A percentile compares a stretch with the other conserved stretches of the same genome.
These are phyloP conservation scores for Esperia sulphurella DNA, from an alignment of 2,888 invertebrate species.

Conservation along the genomic window DNA sequence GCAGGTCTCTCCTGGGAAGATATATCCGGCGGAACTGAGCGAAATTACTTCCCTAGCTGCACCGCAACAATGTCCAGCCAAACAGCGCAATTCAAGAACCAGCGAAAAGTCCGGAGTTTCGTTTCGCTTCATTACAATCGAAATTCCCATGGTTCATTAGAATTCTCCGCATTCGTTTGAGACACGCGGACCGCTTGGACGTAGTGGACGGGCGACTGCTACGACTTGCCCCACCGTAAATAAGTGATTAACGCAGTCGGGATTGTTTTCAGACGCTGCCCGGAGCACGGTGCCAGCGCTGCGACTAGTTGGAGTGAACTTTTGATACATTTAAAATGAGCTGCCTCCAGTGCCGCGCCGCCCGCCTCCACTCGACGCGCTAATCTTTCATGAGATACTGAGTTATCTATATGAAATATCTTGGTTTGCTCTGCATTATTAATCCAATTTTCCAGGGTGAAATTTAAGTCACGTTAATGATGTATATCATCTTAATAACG, in stretches of 20 bases:
- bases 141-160: conserved; percentile 77
- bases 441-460: no score
- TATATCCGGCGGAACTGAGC: conserved; percentile 68
- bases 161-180: conserved; percentile 73
- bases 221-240: conserved; percentile 62
- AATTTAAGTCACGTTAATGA: no score
- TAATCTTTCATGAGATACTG: conserved; percentile 54
- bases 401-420: neutral
- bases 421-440: no score
- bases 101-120: conserved; percentile 41
- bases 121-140: conserved; percentile 65
- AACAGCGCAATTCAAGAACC: conserved; percentile 50
- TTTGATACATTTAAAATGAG: conserved; percentile 73
- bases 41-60: conserved; percentile 68
- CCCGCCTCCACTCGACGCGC: conserved; percentile 28
- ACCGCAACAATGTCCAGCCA: conserved; percentile 54
- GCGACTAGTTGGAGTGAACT: conserved; percentile 56
- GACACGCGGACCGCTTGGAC: conserved; percentile 57
- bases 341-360: conserved; percentile 24
- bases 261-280: conserved; percentile 69
- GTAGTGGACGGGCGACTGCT: conserved; percentile 61
- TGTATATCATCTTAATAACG: no score
- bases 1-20: conserved; percentile 60
- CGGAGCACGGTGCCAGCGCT: conserved; percentile 26
- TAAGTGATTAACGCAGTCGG: conserved; percentile 78